A percentile compares a stretch with the other conserved stretches of the same genome.
phyloP scores from a whole-genome alignment of 2,888 invertebrate genomes.

The Andrena fulva region DNA sequence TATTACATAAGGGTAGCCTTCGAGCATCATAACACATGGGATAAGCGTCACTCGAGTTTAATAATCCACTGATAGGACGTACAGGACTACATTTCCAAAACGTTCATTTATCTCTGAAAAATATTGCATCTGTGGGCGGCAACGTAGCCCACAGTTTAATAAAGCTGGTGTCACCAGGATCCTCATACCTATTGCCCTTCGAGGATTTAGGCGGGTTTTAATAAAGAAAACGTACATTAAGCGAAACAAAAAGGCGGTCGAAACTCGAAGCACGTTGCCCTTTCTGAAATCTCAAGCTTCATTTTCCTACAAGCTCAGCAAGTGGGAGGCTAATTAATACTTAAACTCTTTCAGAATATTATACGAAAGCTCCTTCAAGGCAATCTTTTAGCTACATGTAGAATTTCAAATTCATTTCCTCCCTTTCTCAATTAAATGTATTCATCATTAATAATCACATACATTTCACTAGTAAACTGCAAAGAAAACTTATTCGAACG shows the following conservation, averaged over 20 bases:
- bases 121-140: neutral
- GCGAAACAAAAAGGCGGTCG: neutral
- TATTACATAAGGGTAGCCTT: neutral
- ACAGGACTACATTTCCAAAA: neutral
- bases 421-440: no score
- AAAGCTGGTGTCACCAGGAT: neutral
- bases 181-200: neutral
- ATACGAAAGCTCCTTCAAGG: constrained; percentile 12
- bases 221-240: constrained; percentile 10
- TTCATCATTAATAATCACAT: no score
- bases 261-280: neutral
- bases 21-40: neutral
- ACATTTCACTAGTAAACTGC: no score
- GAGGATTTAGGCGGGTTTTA: neutral
- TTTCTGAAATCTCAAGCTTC: neutral
- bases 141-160: neutral
- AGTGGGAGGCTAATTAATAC: neutral
- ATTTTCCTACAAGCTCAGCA: neutral
- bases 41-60: neutral
- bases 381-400: neutral
- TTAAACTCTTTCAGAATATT: neutral
- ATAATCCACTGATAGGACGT: neutral
- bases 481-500: no score
- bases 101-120: neutral
- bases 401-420: no score